Conservation (phyloP, 2,888 invertebrate species). For the Agrotis segetum region DNA sequence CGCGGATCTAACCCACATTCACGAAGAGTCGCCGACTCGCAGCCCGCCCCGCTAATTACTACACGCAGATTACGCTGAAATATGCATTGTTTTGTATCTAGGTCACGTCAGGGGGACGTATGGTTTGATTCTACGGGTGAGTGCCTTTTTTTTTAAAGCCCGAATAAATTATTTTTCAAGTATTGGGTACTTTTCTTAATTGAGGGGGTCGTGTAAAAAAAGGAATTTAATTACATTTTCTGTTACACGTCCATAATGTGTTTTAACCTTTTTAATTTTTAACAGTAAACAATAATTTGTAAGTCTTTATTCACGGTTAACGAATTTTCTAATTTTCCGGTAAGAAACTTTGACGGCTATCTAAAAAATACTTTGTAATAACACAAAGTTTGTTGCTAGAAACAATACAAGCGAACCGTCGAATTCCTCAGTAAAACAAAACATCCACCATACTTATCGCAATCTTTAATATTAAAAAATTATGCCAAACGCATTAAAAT, state of each 20-base stretch:
- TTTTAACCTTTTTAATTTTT: not conserved
- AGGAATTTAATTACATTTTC: not conserved
- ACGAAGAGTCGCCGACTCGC: conserved; percentile 38
- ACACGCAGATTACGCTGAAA: conserved; percentile 80
- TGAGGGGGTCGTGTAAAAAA: not conserved
- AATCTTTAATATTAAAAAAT: conserved; percentile 63
- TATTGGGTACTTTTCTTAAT: not conserved
- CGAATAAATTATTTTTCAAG: conserved; percentile 30
- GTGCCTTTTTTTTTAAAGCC: conserved; percentile 43
- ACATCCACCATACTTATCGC: conserved; percentile 52
- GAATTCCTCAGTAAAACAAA: conserved; percentile 47
- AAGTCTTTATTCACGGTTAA: not conserved
- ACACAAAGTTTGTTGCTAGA: conserved; percentile 31
- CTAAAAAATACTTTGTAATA: conserved; percentile 33
- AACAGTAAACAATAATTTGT: no score
- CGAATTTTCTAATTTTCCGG: not conserved
- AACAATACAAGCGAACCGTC: conserved; percentile 30
- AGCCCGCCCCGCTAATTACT: conserved; percentile 80
- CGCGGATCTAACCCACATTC: conserved; percentile 86
- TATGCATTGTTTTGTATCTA: conserved; percentile 78
- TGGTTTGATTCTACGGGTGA: conserved; percentile 54
- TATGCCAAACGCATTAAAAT: conserved; percentile 67
- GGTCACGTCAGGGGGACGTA: conserved; percentile 72
- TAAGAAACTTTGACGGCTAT: conserved; percentile 2
- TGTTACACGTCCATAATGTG: not conserved